A percentile compares a stretch with the other conserved stretches of the same genome.
These are phyloP conservation scores for Dermochelys coriacea DNA, from an alignment of 2,797 vertebrate species.

Conservation along the genomic window DNA sequence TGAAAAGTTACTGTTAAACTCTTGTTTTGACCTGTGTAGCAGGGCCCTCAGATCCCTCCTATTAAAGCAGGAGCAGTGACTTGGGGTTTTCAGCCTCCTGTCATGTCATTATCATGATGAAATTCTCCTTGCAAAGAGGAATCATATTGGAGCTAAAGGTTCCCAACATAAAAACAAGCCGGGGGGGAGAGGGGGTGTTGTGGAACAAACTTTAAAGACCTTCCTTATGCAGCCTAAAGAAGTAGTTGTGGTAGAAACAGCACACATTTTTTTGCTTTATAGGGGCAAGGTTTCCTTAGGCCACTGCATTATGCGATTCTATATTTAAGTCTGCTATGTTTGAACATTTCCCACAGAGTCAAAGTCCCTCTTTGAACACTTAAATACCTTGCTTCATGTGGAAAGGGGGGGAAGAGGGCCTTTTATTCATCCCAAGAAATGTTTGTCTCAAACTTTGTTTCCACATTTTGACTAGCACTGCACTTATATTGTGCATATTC, in stretches of 20 bases:
- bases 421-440: neutral
- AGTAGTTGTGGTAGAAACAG: neutral
- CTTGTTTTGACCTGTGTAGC: neutral
- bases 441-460: neutral
- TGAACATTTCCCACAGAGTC: slow-evolving; percentile 49
- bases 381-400: neutral
- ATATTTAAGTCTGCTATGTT: slow-evolving; percentile 40
- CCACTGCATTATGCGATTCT: neutral
- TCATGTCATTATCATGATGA: neutral
- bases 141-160: neutral
- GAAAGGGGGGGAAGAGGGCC: neutral
- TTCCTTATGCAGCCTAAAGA: neutral
- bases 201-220: neutral
- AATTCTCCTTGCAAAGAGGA: neutral
- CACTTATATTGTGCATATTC: rapidly evolving
- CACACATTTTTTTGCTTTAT: neutral
- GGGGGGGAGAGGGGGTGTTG: neutral
- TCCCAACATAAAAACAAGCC: neutral
- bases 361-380: neutral
- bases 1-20: neutral
- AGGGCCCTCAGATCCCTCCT: neutral
- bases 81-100: neutral
- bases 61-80: neutral
- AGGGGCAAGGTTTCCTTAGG: slow-evolving; percentile 13
- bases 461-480: neutral